Evolutionary conservation across 2,888 invertebrate species (phyloP).

Genomic region (Sericinus montela): DNA sequence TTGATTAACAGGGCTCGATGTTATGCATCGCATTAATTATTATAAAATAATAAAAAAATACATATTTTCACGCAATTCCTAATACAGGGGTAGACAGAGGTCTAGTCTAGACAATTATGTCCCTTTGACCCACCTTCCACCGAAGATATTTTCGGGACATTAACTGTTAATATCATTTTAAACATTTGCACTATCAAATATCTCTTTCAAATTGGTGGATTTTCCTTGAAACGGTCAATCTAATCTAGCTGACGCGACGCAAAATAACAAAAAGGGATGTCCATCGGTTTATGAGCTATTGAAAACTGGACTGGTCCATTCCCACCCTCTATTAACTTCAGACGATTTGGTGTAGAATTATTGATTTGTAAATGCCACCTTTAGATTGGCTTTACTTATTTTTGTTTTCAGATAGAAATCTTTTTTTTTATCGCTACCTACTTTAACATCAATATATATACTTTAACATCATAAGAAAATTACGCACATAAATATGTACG

Average conservation of each 20-base stretch:
- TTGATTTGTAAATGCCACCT: neutral
- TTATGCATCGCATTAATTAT: too few relatives aligned
- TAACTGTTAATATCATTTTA: neutral
- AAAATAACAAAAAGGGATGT: slow-evolving; percentile 21
- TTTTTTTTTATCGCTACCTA: too few relatives aligned
- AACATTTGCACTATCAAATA: neutral
- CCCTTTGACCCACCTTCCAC: too few relatives aligned
- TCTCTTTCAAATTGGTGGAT: slow-evolving; percentile 19
- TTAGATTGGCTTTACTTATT: slow-evolving; percentile 25
- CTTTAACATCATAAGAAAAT: too few relatives aligned
- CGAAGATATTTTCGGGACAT: too few relatives aligned
- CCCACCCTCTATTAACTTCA: slow-evolving; percentile 21
- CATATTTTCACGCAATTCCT: too few relatives aligned
- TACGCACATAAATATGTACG: too few relatives aligned
- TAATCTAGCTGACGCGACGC: slow-evolving; percentile 20
- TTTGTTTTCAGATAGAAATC: neutral
- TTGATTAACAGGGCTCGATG: too few relatives aligned
- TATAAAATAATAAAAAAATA: too few relatives aligned
- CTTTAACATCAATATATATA: too few relatives aligned
- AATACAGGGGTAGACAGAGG: too few relatives aligned
- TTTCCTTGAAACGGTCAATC: slow-evolving; percentile 17
- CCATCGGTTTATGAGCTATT: slow-evolving; percentile 25
- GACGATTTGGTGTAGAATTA: slow-evolving; percentile 21
- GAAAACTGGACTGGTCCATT: slow-evolving; percentile 14
- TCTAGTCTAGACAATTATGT: too few relatives aligned